A percentile compares a stretch with the other conserved stretches of the same genome.
Evolutionary conservation across 37 sponge, comb jelly and placozoan genomes (phyloP).

Genomic region (Diacarnus erythraeanus): DNA sequence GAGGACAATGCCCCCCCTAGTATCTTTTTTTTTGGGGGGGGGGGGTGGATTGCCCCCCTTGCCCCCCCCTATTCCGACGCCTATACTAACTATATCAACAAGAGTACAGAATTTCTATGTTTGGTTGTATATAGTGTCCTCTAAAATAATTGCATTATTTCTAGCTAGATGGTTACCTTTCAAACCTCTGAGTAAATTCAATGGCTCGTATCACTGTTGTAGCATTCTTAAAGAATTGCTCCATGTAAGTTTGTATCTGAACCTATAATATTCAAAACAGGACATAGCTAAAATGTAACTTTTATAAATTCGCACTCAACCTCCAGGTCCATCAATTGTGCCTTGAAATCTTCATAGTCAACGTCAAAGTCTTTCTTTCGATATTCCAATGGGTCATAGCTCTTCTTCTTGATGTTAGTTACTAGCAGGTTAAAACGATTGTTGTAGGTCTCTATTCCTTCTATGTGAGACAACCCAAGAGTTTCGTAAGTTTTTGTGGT

Average conservation of each 20-base stretch:
- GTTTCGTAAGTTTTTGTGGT: conserved; percentile 63
- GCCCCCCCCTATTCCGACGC: too few species aligned
- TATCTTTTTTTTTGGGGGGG: too few species aligned
- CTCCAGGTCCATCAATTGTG: conserved; percentile 60
- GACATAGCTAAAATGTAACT: too few species aligned
- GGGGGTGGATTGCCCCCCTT: too few species aligned
- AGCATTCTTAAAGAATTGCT: conserved; percentile 50
- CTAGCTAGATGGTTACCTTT: conserved; percentile 29
- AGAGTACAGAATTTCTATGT: too few species aligned
- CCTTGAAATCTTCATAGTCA: conserved; percentile 93
- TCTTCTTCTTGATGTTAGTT: conserved; percentile 85
- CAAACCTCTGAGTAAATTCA: conserved; percentile 63
- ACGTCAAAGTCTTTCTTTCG: conserved; percentile 85
- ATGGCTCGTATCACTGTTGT: conserved; percentile 40
- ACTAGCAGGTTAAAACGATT: conserved; percentile 68
- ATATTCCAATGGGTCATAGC: conserved; percentile 87
- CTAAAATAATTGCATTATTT: not conserved
- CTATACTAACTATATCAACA: too few species aligned
- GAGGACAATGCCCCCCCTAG: too few species aligned
- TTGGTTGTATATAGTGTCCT: too few species aligned
- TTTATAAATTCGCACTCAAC: too few species aligned
- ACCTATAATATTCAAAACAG: conserved; percentile 24
- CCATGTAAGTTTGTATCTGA: conserved; percentile 57
- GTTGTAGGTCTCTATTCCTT: conserved; percentile 86
- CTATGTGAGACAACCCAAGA: conserved; percentile 85